Conservation (phyloP, 2,888 invertebrate genomes). For the Latrodectus elegans region DNA sequence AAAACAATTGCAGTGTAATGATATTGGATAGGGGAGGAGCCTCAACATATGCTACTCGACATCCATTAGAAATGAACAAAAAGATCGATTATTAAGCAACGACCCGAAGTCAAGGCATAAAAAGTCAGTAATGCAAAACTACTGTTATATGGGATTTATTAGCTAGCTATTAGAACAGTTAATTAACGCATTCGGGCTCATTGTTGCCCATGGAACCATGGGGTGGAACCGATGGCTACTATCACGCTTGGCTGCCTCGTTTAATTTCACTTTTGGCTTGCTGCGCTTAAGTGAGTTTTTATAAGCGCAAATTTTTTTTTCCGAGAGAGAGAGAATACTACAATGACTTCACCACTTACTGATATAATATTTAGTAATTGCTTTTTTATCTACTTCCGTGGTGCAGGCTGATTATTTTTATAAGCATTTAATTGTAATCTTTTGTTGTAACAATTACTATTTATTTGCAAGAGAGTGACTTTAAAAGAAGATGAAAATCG, state of each 20-base stretch:
- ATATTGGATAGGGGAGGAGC: slow-evolving; percentile 5
- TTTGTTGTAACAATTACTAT: no score
- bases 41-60: slow-evolving; percentile 41
- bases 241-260: slow-evolving; percentile 27
- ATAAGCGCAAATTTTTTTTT: slow-evolving; percentile 16
- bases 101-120: slow-evolving; percentile 14
- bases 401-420: no score
- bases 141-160: slow-evolving; percentile 47
- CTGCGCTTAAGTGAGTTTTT: slow-evolving; percentile 53
- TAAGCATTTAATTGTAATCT: no score
- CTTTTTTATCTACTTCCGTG: neutral
- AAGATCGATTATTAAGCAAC: slow-evolving; percentile 60
- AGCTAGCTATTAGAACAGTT: slow-evolving; percentile 53
- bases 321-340: neutral
- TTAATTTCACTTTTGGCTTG: slow-evolving; percentile 49
- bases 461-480: no score
- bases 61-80: slow-evolving; percentile 50
- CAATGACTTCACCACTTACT: slow-evolving; percentile 13
- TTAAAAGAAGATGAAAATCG: no score
- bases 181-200: slow-evolving; percentile 38
- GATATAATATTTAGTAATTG: slow-evolving; percentile 49
- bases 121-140: slow-evolving; percentile 45
- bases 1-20: slow-evolving; percentile 45
- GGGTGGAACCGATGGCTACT: slow-evolving; percentile 30
- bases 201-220: slow-evolving; percentile 1